Evolutionary conservation across 2,888 invertebrate species (phyloP).

Genomic region (Choristoneura rosaceana): DNA sequence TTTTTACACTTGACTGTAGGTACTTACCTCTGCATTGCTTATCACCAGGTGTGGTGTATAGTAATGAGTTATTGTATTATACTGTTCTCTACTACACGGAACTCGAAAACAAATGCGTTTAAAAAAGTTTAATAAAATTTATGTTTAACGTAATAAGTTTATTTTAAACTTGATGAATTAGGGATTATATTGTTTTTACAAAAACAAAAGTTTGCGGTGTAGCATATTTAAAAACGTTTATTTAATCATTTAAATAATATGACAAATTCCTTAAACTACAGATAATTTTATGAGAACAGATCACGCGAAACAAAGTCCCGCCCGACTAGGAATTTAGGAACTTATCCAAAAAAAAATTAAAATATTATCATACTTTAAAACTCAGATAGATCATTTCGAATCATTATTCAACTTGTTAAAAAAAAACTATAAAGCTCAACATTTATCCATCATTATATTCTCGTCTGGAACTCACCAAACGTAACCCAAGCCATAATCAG

Average conservation of each 20-base stretch:
- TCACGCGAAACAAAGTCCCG: background rate
- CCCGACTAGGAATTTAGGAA: background rate
- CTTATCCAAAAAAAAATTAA: background rate
- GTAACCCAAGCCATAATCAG: no score
- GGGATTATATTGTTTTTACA: background rate
- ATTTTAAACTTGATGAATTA: background rate
- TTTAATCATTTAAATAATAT: background rate
- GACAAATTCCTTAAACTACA: background rate
- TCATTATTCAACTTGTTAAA: background rate
- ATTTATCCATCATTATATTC: no score
- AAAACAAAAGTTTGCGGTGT: slow-evolving; percentile 2
- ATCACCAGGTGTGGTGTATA: no score
- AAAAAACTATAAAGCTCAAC: background rate
- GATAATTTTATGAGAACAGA: background rate
- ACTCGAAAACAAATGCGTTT: no score
- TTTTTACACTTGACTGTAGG: no score
- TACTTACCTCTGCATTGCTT: no score
- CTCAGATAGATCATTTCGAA: background rate
- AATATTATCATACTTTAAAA: no score
- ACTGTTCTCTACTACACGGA: no score
- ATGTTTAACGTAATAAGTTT: background rate
- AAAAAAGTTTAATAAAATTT: no score
- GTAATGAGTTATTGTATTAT: no score
- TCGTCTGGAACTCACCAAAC: no score
- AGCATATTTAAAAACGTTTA: slow-evolving; percentile 10